Evolutionary conservation across 2,113 vertebrate species (phyloP).

Genomic region (Dissostichus mawsoni): DNA sequence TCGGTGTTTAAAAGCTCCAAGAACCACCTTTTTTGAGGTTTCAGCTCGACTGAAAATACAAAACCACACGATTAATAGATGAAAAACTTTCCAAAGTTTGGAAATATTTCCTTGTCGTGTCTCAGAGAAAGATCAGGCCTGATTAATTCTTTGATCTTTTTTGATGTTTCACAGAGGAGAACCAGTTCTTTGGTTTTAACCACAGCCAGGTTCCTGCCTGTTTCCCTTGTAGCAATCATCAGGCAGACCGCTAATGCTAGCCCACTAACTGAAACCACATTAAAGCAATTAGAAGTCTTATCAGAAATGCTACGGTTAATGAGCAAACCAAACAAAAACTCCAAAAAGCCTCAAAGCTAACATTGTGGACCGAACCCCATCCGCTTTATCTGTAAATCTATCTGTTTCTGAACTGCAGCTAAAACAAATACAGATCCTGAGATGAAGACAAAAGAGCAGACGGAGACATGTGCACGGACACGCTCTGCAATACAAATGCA

Average conservation of each 20-base stretch:
- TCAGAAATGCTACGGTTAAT: constrained; percentile 79
- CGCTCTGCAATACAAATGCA: constrained; percentile 50
- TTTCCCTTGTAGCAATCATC: constrained; percentile 38
- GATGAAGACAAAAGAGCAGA: constrained; percentile 83
- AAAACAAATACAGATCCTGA: constrained; percentile 89
- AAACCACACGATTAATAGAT: constrained; percentile 64
- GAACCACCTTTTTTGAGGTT: constrained; percentile 46
- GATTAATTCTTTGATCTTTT: constrained; percentile 74
- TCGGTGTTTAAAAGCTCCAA: constrained; percentile 34
- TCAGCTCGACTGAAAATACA: constrained; percentile 41
- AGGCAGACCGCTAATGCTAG: constrained; percentile 45
- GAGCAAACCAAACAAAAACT: constrained; percentile 80
- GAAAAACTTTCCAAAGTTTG: constrained; percentile 50
- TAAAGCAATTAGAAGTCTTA: constrained; percentile 77
- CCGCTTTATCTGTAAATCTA: constrained; percentile 75
- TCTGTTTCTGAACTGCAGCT: constrained; percentile 78
- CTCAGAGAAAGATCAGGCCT: constrained; percentile 56
- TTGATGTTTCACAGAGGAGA: constrained; percentile 64
- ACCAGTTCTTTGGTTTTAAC: constrained; percentile 65
- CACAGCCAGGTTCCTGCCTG: constrained; percentile 67
- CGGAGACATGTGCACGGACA: constrained; percentile 44
- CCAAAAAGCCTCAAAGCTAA: constrained; percentile 68
- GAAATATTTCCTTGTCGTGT: constrained; percentile 71
- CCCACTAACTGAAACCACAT: constrained; percentile 68
- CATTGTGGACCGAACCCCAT: constrained; percentile 66